Evolutionary conservation across 64 coral and sea anemone genomes (phyloP).

Genomic region (Montipora efflorescens): DNA sequence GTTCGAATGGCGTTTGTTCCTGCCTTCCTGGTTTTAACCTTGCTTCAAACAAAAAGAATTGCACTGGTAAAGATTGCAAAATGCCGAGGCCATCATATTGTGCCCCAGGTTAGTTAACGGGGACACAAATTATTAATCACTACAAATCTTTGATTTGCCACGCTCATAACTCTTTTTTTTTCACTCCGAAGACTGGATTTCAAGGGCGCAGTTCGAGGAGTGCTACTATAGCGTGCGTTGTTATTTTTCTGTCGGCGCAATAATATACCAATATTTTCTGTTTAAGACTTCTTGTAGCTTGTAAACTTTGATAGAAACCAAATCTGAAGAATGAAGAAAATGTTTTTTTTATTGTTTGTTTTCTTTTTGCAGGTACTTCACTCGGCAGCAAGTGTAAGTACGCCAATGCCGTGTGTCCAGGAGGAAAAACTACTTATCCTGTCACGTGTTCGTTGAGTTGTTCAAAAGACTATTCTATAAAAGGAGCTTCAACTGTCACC

Average conservation of each 20-base stretch:
- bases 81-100: constrained; percentile 69
- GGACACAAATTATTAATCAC: no score
- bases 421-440: constrained; percentile 77
- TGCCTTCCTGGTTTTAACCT: constrained; percentile 84
- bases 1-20: constrained; percentile 80
- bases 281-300: no score
- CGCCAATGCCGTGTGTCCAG: constrained; percentile 79
- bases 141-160: no score
- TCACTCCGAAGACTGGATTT: no score
- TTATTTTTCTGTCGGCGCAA: no score
- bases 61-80: constrained; percentile 85
- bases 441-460: constrained; percentile 91
- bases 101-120: constrained; percentile 72
- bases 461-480: constrained; percentile 76
- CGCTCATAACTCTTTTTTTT: no score
- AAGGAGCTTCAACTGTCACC: constrained; percentile 72
- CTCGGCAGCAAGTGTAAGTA: constrained; percentile 80
- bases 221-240: no score
- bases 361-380: constrained; percentile 65
- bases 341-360: background rate
- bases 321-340: no score
- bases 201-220: no score
- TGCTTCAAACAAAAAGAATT: constrained; percentile 70
- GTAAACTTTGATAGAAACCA: no score
- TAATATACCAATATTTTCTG: no score